Conservation (phyloP, 1,140 invertebrate genomes). For the Caenorhabditis tropicalis region DNA sequence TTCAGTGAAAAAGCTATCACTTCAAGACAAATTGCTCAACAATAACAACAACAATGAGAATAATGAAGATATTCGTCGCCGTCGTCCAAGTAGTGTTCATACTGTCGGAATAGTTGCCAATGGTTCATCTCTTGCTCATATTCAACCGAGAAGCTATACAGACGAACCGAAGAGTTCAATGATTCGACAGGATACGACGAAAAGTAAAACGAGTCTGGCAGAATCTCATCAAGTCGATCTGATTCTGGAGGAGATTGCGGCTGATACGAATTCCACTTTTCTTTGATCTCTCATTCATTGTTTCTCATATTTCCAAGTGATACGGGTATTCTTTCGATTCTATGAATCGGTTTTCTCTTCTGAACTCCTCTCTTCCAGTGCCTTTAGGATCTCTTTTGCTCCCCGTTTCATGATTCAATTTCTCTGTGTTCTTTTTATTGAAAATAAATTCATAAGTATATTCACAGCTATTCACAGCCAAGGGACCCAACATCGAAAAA, state of each 20-base stretch:
- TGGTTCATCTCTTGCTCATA: background rate
- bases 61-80: slow-evolving; percentile 28
- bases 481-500: too few species aligned
- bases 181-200: slow-evolving; percentile 8
- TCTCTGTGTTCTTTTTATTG: background rate
- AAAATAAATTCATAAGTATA: background rate
- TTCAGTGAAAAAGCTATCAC: slow-evolving; percentile 46
- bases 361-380: background rate
- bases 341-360: background rate
- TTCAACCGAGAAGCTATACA: background rate
- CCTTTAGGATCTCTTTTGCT: slow-evolving; percentile 46
- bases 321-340: slow-evolving; percentile 16
- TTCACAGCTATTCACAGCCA: too few species aligned
- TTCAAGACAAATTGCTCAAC: slow-evolving; percentile 13
- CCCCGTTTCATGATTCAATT: background rate
- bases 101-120: background rate
- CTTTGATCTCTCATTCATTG: slow-evolving; percentile 2
- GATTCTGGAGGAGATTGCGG: slow-evolving; percentile 49
- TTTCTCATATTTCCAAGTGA: background rate
- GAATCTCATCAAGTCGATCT: slow-evolving; percentile 49
- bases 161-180: slow-evolving; percentile 19
- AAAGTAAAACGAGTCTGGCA: background rate
- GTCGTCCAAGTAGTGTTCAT: slow-evolving; percentile 48
- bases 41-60: slow-evolving; percentile 4
- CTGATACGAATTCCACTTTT: slow-evolving; percentile 44